Base-by-base conservation (phyloP, 2,888 invertebrate genomes). In the Phengaris alcon region DNA sequence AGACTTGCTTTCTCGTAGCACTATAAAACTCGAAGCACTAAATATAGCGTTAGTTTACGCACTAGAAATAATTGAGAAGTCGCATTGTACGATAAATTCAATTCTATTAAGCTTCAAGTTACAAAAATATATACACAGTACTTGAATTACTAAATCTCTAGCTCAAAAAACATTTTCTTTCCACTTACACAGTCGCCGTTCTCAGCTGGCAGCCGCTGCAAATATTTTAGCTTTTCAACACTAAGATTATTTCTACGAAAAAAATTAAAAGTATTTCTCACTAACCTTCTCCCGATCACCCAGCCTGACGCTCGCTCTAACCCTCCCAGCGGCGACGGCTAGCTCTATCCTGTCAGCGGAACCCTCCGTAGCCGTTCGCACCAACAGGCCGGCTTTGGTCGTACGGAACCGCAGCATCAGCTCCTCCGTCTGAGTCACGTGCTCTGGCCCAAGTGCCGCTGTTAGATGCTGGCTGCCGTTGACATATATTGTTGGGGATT, bases 401-500 rank as follows among this genome's bases (percentile, higher is more conserved):
- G 98, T 98, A 79, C 96, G 95, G 89, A 99, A 98, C 75, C 98
- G 94, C 74, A 99, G 93, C 68, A 97, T 94, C 77, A 98, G 94
- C 85, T 98, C 98, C 87, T 99, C 99, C 0, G 97, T 98, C 87
- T 98, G 98, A 0, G 98, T 97, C 74, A 95, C 95, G 78, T 97
- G 96, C 78, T 96, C 96, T n/a, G 95, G 95, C 76, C 95, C 95
- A 68, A 96, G 89, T 72, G 96, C 93, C 6, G 97, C 95, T 57
- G 96, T 95, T 91, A 98, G 95, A 85, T 97, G 97, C 86, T 98
- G 98, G 46, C 97, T 96, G 57, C 98, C 98, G 85, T 98, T 98
- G 84, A 98, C 95, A 83, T 95, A 96, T 78, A 99, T 93, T 2
- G 97, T 98, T 8, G 97, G 96, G 0, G 98, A 97, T 87, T 97